A percentile compares a stretch with the other conserved stretches of the same genome.
phyloP scores from a whole-genome alignment of 2,113 vertebrate species.

The Hyaena hyaena region DNA sequence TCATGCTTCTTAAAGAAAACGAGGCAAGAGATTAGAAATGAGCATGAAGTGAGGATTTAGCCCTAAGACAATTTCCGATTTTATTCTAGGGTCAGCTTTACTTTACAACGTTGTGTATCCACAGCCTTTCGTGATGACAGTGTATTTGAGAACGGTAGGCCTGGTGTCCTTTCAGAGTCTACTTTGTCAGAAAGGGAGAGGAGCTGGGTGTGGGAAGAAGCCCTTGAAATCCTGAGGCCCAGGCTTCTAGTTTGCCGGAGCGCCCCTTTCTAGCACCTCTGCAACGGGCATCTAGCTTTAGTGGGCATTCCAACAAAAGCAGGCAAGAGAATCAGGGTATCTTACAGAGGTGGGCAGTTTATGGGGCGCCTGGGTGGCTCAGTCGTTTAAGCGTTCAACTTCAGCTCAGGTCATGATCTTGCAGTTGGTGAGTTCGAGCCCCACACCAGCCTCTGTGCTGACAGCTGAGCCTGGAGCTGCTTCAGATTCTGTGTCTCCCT shows the following conservation, averaged over 20 bases:
- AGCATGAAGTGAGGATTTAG: not conserved
- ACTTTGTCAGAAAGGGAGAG: not conserved
- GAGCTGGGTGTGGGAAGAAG: not conserved
- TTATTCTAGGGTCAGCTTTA: not conserved
- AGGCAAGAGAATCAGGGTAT: not conserved
- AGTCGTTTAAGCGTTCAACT: no score
- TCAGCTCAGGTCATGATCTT: no score
- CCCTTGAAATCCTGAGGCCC: not conserved
- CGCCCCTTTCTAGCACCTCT: not conserved
- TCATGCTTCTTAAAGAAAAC: not conserved
- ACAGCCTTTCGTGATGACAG: not conserved
- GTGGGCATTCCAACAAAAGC: not conserved
- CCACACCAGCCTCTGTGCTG: no score
- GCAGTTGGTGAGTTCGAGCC: no score
- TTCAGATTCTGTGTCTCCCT: no score
- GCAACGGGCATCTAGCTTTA: not conserved
- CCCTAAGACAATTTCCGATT: not conserved
- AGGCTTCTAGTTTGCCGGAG: not conserved
- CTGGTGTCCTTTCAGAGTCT: not conserved
- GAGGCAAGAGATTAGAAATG: not conserved
- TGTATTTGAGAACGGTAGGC: not conserved
- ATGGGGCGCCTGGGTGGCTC: no score
- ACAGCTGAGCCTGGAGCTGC: no score
- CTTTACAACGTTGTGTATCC: not conserved
- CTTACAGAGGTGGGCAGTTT: not conserved